phyloP scores from a whole-genome alignment of 2,888 invertebrate genomes.

The Limulus polyphemus region DNA sequence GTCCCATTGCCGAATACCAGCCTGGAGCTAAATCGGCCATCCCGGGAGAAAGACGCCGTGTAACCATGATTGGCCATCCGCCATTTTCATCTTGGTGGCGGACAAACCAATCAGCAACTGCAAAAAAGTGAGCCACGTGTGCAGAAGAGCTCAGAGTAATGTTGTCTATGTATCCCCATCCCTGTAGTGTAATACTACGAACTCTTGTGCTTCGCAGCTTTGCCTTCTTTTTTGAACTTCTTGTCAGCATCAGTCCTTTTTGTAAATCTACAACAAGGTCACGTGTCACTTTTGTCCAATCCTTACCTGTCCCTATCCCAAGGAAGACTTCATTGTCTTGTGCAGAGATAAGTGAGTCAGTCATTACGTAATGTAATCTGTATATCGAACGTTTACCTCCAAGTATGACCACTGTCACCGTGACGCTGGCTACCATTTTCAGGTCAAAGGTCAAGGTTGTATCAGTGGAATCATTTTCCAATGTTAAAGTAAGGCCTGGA shows the following conservation, averaged over 20 bases:
- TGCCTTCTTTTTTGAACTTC: conserved; percentile 13
- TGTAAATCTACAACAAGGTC: conserved; percentile 81
- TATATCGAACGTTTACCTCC: conserved; percentile 52
- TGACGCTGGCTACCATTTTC: too few species aligned
- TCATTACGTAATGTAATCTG: conserved; percentile 68
- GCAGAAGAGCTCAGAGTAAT: conserved; percentile 65
- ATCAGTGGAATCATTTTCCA: too few species aligned
- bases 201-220: conserved; percentile 23
- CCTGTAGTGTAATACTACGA: conserved; percentile 42
- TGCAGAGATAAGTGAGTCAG: conserved; percentile 55
- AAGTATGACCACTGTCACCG: too few species aligned
- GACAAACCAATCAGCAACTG: conserved; percentile 87
- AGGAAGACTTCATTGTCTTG: conserved; percentile 13
- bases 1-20: conserved; percentile 98
- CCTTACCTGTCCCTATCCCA: conserved; percentile 20
- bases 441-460: too few species aligned
- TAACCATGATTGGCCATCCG: conserved; percentile 86
- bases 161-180: conserved; percentile 61
- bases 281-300: conserved; percentile 67
- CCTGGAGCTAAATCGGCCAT: conserved; percentile 70
- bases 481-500: too few species aligned
- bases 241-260: conserved; percentile 53
- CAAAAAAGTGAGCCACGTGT: conserved; percentile 80
- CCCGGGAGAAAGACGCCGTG: conserved; percentile 48
- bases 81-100: conserved; percentile 71